A percentile compares a stretch with the other conserved stretches of the same genome.
phyloP scores from a whole-genome alignment of 2,888 invertebrate species.

The Mamestra brassicae region DNA sequence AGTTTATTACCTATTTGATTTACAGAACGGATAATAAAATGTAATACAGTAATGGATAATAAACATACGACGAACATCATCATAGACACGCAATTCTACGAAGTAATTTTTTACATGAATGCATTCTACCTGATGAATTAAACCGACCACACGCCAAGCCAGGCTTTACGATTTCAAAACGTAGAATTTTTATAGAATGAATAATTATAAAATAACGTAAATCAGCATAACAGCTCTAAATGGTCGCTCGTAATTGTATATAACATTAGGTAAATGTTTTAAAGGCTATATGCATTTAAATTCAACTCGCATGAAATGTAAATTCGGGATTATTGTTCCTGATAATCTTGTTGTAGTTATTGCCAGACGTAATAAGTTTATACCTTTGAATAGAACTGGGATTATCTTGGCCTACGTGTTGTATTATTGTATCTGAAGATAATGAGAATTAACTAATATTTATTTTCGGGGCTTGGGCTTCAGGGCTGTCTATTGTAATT shows the following conservation, averaged over 20 bases:
- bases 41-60: constrained; percentile 79
- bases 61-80: constrained; percentile 73
- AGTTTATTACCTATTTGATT: constrained; percentile 73
- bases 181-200: constrained; percentile 56
- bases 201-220: constrained; percentile 66
- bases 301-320: constrained; percentile 51
- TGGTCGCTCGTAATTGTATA: constrained; percentile 54
- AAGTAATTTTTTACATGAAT: constrained; percentile 64
- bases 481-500: background rate
- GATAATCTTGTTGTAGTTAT: constrained; percentile 57
- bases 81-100: constrained; percentile 77
- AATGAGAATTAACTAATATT: constrained; percentile 31
- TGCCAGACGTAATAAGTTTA: constrained; percentile 45
- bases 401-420: constrained; percentile 46
- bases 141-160: constrained; percentile 57
- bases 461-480: constrained; percentile 4
- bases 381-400: constrained; percentile 42
- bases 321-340: constrained; percentile 54
- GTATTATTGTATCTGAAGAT: constrained; percentile 35
- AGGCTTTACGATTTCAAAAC: constrained; percentile 59
- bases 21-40: constrained; percentile 75
- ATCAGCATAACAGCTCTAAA: constrained; percentile 67
- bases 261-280: constrained; percentile 49
- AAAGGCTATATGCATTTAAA: constrained; percentile 55
- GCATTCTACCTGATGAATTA: constrained; percentile 59